A percentile compares a stretch with the other conserved stretches of the same genome.
These are phyloP conservation scores for Porites cylindrica DNA, from an alignment of 92 coral and sea anemone genomes.

Conservation along the genomic window DNA sequence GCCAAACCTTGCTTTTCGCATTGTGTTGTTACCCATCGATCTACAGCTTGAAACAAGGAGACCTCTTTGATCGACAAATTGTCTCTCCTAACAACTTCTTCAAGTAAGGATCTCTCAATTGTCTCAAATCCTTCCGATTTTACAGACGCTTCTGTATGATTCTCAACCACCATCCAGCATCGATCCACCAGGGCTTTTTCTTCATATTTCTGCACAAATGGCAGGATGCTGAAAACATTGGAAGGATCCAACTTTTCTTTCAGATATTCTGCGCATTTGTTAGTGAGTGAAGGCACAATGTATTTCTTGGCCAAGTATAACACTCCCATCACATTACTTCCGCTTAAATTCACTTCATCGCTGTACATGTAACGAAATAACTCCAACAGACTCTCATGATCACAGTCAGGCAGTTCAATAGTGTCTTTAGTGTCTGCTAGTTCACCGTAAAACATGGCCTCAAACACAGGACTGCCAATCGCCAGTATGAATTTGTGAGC, in stretches of 20 bases:
- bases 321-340: no score
- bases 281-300: slow-evolving; percentile 66
- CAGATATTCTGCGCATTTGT: slow-evolving; percentile 65
- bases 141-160: slow-evolving; percentile 63
- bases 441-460: no score
- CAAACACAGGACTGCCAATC: no score
- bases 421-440: no score
- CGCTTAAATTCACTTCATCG: no score
- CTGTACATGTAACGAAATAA: no score
- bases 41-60: slow-evolving; percentile 63
- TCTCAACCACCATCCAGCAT: slow-evolving; percentile 76
- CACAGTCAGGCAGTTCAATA: no score
- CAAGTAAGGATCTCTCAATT: slow-evolving; percentile 13
- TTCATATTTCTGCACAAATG: slow-evolving; percentile 66
- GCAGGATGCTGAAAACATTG: slow-evolving; percentile 67
- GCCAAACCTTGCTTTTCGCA: slow-evolving; percentile 50
- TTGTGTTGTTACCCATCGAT: slow-evolving; percentile 62
- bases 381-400: no score
- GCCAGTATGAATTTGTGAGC: no score
- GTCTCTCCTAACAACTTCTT: slow-evolving; percentile 14
- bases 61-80: slow-evolving; percentile 47
- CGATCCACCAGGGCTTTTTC: slow-evolving; percentile 62
- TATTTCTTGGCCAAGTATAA: slow-evolving; percentile 64
- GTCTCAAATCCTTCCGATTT: slow-evolving; percentile 55
- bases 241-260: slow-evolving; percentile 66